phyloP scores from a whole-genome alignment of 64 coral and sea anemone species.

The Trachythela sp. region DNA sequence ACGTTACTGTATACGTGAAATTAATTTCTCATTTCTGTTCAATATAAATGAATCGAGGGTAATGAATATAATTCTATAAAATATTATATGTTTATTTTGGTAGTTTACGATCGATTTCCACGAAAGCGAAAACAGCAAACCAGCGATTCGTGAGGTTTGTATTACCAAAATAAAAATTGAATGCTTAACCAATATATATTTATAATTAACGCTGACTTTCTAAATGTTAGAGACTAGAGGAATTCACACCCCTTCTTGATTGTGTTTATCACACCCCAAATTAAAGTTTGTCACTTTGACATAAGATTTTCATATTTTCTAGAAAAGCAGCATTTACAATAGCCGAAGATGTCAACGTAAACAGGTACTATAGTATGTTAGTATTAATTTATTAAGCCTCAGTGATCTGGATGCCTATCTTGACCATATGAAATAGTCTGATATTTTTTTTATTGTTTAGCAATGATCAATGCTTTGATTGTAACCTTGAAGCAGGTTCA shows the following conservation, averaged over 20 bases:
- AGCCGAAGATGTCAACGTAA: neutral
- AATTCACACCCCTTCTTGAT: no score
- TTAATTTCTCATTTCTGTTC: no score
- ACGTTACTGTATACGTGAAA: no score
- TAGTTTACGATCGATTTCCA: slow-evolving; percentile 10
- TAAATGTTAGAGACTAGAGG: no score
- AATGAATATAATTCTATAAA: neutral
- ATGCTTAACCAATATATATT: neutral
- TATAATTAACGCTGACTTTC: no score
- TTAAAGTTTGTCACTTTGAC: no score
- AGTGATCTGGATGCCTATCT: no score
- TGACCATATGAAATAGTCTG: no score
- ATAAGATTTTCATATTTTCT: neutral
- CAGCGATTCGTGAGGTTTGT: neutral
- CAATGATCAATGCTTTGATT: slow-evolving; percentile 22
- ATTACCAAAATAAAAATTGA: neutral
- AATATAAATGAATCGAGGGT: no score
- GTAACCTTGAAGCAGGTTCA: slow-evolving; percentile 15
- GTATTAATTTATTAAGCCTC: no score
- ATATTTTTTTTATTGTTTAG: neutral
- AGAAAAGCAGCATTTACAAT: slow-evolving; percentile 15
- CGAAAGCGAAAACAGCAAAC: neutral
- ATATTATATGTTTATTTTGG: neutral
- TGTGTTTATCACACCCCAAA: no score
- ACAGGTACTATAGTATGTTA: neutral